Percentiles rank a stretch among this genome's conserved stretches.
These are phyloP conservation scores for Trichechus manatus DNA, from an alignment of 2,113 vertebrate species.

Conservation along the genomic window DNA sequence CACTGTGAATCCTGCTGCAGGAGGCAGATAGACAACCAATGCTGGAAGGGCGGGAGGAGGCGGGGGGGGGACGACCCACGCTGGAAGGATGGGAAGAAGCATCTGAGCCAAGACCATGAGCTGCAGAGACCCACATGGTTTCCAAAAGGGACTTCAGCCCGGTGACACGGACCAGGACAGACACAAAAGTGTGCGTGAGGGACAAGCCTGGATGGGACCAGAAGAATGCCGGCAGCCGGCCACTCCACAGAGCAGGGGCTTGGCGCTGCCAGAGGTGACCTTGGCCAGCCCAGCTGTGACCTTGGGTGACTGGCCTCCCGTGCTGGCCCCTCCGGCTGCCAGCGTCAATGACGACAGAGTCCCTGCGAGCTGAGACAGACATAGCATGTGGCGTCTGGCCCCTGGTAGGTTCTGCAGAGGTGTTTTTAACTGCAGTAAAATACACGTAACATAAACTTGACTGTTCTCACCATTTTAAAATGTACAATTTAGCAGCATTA, in stretches of 20 bases:
- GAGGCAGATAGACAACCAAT: neutral
- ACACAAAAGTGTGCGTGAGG: neutral
- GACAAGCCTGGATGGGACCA: neutral
- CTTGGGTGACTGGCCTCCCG: neutral
- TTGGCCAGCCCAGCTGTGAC: neutral
- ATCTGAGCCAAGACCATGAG: rapidly evolving
- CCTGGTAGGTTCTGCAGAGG: too few species aligned
- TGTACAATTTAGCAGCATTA: neutral
- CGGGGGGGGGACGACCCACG: too few species aligned
- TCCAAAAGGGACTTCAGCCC: neutral
- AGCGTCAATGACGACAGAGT: rapidly evolving
- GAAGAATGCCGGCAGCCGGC: too few species aligned
- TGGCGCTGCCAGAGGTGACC: neutral
- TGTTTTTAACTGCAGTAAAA: neutral
- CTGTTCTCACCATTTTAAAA: neutral
- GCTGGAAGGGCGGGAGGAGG: neutral
- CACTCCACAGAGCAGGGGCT: too few species aligned
- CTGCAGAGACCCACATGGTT: neutral
- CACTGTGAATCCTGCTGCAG: rapidly evolving
- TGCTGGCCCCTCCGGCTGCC: neutral
- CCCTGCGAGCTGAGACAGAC: neutral
- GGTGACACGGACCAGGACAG: rapidly evolving
- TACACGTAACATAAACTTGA: neutral
- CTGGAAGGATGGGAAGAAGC: neutral
- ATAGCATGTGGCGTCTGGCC: neutral